Conservation (phyloP, 1,140 invertebrate genomes). For the Phthorimaea operculella region DNA sequence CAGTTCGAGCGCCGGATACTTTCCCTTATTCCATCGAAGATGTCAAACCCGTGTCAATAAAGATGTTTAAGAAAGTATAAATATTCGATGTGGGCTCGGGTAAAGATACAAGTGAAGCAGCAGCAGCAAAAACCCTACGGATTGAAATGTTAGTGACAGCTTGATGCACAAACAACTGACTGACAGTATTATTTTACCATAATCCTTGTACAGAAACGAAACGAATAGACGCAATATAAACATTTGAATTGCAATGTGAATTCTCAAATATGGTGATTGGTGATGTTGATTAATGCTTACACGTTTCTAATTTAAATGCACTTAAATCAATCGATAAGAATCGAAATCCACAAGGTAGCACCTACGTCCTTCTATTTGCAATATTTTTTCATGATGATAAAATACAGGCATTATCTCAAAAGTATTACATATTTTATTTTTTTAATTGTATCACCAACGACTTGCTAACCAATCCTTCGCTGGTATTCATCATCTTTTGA, state of each 20-base stretch:
- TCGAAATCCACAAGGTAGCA: background rate
- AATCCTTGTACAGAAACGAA: slow-evolving; percentile 61
- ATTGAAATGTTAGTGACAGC: slow-evolving; percentile 66
- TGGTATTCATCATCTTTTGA: too few relatives aligned
- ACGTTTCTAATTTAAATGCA: slow-evolving; percentile 48
- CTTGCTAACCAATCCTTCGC: too few relatives aligned
- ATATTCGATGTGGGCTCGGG: slow-evolving; percentile 53
- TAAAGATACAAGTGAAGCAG: slow-evolving; percentile 43
- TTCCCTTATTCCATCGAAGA: slow-evolving; percentile 39
- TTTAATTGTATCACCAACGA: too few relatives aligned
- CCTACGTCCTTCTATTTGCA: too few relatives aligned
- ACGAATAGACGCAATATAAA: slow-evolving; percentile 57
- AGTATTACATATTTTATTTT: too few relatives aligned
- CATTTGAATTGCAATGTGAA: slow-evolving; percentile 63
- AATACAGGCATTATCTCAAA: too few relatives aligned
- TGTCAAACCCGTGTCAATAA: slow-evolving; percentile 60
- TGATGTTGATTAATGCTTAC: slow-evolving; percentile 53
- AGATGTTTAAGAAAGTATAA: slow-evolving; percentile 63
- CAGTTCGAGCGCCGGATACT: slow-evolving; percentile 30
- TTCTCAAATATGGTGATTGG: slow-evolving; percentile 50
- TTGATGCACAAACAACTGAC: slow-evolving; percentile 62
- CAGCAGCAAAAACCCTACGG: slow-evolving; percentile 55
- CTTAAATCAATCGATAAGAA: slow-evolving; percentile 17
- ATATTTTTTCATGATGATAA: too few relatives aligned
- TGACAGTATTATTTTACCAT: slow-evolving; percentile 64